Conservation (phyloP, 2,113 vertebrate species). For the Centropristis striata region DNA sequence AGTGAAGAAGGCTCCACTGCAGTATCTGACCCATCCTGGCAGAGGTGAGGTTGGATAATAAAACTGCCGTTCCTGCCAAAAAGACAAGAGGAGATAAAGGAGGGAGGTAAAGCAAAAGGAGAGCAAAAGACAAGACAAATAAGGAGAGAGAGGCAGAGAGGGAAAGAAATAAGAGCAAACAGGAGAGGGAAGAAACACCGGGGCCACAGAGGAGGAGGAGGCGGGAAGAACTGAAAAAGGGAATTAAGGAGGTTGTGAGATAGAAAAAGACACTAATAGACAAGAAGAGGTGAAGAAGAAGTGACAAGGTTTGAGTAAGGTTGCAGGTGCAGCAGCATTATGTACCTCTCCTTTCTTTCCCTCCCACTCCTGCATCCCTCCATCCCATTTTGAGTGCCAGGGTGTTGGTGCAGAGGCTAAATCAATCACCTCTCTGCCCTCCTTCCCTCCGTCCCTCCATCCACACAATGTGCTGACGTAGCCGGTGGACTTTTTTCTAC, state of each 20-base stretch:
- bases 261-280: conserved; percentile 4
- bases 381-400: conserved; percentile 46
- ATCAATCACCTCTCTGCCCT: conserved; percentile 66
- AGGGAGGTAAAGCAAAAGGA: conserved; percentile 27
- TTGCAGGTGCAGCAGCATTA: conserved; percentile 27
- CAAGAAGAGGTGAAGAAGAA: not conserved
- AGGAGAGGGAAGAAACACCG: conserved; percentile 25
- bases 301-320: conserved; percentile 2
- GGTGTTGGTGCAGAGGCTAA: conserved; percentile 67
- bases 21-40: conserved; percentile 74
- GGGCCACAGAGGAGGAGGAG: not conserved
- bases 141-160: conserved; percentile 9
- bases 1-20: conserved; percentile 63
- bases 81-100: conserved; percentile 54
- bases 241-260: conserved; percentile 5
- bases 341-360: conserved; percentile 8
- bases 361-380: conserved; percentile 29
- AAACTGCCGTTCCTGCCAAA: conserved; percentile 69
- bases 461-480: conserved; percentile 63
- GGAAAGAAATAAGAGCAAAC: not conserved
- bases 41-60: conserved; percentile 68
- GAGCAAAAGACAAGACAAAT: conserved; percentile 30
- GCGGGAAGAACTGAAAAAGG: not conserved
- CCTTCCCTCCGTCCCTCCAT: conserved; percentile 15
- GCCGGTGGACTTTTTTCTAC: conserved; percentile 31